phyloP scores from a whole-genome alignment of 2,797 vertebrate species.

The Acanthis flammea region DNA sequence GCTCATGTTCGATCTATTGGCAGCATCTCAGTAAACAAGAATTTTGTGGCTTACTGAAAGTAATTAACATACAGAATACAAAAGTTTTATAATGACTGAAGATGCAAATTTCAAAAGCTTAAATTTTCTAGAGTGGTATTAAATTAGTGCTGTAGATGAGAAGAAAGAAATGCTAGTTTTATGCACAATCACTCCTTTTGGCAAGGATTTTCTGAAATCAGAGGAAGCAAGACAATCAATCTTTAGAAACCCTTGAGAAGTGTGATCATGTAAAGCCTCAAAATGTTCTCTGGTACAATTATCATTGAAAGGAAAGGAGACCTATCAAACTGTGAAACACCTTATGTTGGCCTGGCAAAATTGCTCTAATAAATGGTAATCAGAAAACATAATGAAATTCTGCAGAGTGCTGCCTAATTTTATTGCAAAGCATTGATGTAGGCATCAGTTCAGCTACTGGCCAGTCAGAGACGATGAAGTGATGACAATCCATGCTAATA shows the following conservation, averaged over 20 bases:
- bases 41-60: not conserved
- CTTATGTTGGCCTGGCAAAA: not conserved
- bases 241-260: not conserved
- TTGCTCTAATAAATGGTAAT: not conserved
- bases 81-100: not conserved
- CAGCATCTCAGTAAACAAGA: not conserved
- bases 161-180: not conserved
- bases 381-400: slow-evolving; percentile 19
- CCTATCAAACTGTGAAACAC: slow-evolving; percentile 6
- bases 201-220: slow-evolving; percentile 3
- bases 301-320: not conserved
- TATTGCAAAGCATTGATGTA: not conserved
- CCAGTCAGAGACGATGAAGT: not conserved
- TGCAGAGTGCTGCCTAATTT: not conserved
- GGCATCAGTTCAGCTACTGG: not conserved
- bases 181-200: not conserved
- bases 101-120: not conserved
- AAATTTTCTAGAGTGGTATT: not conserved
- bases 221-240: not conserved
- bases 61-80: not conserved
- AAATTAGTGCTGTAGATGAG: not conserved
- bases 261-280: not conserved
- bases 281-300: not conserved
- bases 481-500: not conserved
- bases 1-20: not conserved